These are phyloP conservation scores for Acleris emargana DNA, from an alignment of 2,888 invertebrate genomes.

Conservation along the genomic window DNA sequence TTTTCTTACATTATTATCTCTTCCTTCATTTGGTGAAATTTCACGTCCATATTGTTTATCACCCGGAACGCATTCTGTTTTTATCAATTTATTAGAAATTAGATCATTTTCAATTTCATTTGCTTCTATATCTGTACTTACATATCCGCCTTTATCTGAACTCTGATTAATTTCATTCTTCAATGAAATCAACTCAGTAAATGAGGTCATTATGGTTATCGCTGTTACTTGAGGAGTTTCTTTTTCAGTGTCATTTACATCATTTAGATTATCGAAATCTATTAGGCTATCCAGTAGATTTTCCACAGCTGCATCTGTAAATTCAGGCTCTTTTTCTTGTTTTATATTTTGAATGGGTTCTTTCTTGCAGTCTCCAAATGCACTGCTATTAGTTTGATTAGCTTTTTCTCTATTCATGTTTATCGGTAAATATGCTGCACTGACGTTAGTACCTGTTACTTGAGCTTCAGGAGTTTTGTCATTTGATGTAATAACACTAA, in stretches of 20 bases:
- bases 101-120: conserved; percentile 6
- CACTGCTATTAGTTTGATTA: too few species aligned
- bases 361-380: too few species aligned
- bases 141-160: not conserved
- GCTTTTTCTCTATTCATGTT: too few species aligned
- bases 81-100: too few species aligned
- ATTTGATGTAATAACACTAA: too few species aligned
- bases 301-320: conserved; percentile 3
- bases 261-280: not conserved
- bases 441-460: too few species aligned
- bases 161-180: not conserved
- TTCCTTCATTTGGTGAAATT: too few species aligned
- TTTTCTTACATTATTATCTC: not conserved
- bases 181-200: conserved; percentile 14
- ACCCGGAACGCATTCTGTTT: too few species aligned
- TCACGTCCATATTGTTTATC: too few species aligned
- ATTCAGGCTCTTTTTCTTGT: conserved; percentile 8
- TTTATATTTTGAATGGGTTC: not conserved
- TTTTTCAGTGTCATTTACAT: not conserved
- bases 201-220: conserved; percentile 22
- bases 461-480: too few species aligned
- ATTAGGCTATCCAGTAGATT: not conserved
- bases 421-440: too few species aligned
- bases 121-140: not conserved
- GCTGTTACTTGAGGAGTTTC: conserved; percentile 17